These are phyloP conservation scores for Thunnus maccoyii DNA, from an alignment of 2,113 vertebrate genomes.

Conservation along the genomic window DNA sequence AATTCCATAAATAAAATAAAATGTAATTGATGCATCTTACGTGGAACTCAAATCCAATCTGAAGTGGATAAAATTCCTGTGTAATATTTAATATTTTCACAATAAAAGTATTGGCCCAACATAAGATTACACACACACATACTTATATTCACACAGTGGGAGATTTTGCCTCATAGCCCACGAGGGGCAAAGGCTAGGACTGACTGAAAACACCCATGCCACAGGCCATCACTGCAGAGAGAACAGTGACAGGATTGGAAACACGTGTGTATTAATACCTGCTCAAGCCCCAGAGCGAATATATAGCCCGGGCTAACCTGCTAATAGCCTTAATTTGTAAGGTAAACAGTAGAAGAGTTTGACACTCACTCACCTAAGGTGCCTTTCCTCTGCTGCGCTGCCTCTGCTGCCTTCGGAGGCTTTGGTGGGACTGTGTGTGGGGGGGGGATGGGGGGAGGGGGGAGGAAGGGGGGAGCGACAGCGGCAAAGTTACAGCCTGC, in stretches of 20 bases:
- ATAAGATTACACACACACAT: background rate
- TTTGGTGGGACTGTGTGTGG: conserved; percentile 44
- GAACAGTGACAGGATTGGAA: conserved; percentile 70
- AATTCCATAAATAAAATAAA: background rate
- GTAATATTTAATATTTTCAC: conserved; percentile 17
- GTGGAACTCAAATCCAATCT: background rate
- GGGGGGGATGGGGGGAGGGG: background rate
- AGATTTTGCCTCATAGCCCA: conserved; percentile 40
- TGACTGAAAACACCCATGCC: conserved; percentile 57
- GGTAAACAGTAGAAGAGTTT: conserved; percentile 77
- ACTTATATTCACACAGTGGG: conserved; percentile 22
- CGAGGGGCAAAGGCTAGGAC: conserved; percentile 36
- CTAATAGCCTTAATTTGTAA: conserved; percentile 83
- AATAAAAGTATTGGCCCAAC: background rate
- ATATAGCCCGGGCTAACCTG: conserved; percentile 67
- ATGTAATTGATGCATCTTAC: background rate
- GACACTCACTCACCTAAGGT: conserved; percentile 55
- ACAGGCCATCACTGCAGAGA: conserved; percentile 46
- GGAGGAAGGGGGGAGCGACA: background rate
- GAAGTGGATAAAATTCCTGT: background rate
- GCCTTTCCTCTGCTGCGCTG: conserved; percentile 53
- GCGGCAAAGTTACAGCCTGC: conserved; percentile 64
- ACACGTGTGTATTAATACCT: conserved; percentile 76
- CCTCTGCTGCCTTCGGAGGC: conserved; percentile 59
- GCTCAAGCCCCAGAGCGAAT: conserved; percentile 57